Percentiles rank a stretch among this genome's conserved stretches.
Conservation (phyloP, 2,797 vertebrate genomes). For the Microctenopoma steveboyesi region DNA sequence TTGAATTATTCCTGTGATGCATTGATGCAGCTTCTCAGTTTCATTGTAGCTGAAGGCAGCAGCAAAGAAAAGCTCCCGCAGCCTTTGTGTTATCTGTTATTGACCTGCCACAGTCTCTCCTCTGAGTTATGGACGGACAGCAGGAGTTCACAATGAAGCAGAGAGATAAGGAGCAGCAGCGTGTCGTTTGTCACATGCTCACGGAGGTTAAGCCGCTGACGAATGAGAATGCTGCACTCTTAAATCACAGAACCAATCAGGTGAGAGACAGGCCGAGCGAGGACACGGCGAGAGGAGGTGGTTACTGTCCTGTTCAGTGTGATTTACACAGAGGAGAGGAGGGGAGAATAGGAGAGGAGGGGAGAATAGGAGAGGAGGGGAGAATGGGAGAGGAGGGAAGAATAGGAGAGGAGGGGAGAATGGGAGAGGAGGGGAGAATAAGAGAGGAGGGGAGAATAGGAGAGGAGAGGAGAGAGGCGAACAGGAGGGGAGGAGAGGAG, state of each 20-base stretch:
- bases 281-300: constrained; percentile 70
- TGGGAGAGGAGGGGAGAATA: too few species aligned
- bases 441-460: too few species aligned
- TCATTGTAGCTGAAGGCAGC: constrained; percentile 42
- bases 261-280: constrained; percentile 71
- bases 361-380: accelerated
- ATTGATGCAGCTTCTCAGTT: constrained; percentile 23
- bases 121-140: constrained; percentile 67
- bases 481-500: too few species aligned
- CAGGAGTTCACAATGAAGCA: constrained; percentile 36
- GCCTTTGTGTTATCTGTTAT: constrained; percentile 61
- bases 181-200: constrained; percentile 65
- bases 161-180: constrained; percentile 19
- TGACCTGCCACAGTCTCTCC: constrained; percentile 52
- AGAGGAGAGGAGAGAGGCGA: neutral
- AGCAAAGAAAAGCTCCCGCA: constrained; percentile 34
- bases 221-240: constrained; percentile 71
- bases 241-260: constrained; percentile 81
- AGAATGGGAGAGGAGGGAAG: too few species aligned
- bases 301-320: constrained; percentile 71
- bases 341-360: neutral
- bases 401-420: too few species aligned
- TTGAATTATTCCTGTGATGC: constrained; percentile 24
- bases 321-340: constrained; percentile 58
- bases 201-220: constrained; percentile 68